Conservation (phyloP, 2,888 invertebrate species). For the Hypsopygia costalis region DNA sequence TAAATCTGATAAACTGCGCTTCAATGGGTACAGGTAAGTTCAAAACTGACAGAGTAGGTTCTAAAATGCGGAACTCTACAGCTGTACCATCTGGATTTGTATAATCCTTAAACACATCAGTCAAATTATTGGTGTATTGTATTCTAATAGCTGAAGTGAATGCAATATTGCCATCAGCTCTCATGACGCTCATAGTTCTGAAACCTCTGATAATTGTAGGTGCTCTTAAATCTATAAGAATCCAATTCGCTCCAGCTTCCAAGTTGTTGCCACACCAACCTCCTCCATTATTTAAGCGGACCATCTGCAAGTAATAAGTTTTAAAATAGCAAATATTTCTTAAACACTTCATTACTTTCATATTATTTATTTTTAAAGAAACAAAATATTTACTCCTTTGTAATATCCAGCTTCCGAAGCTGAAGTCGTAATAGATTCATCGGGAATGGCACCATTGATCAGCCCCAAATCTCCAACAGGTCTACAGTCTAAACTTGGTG, state of each 20-base stretch:
- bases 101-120: conserved; percentile 94
- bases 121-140: conserved; percentile 93
- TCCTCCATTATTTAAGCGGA: conserved; percentile 89
- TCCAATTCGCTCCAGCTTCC: conserved; percentile 94
- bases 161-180: conserved; percentile 90
- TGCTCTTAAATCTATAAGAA: conserved; percentile 91
- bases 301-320: conserved; percentile 77
- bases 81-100: conserved; percentile 96
- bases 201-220: conserved; percentile 94
- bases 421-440: conserved; percentile 93
- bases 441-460: conserved; percentile 93
- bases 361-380: no score
- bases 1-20: conserved; percentile 92
- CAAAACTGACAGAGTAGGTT: conserved; percentile 93
- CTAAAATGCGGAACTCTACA: conserved; percentile 94
- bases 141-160: conserved; percentile 95
- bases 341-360: no score
- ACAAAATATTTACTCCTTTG: conserved; percentile 82
- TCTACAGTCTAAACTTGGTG: conserved; percentile 92
- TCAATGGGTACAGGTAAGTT: conserved; percentile 95
- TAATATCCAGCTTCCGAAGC: conserved; percentile 90
- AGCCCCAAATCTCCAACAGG: conserved; percentile 94
- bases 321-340: conserved; percentile 19
- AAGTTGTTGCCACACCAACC: conserved; percentile 95
- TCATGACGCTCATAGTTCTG: conserved; percentile 92